Evolutionary conservation across 2,888 invertebrate genomes (phyloP), one percentile per base, ranked within the genome.

Genomic region (Julus scandinavius): DNA sequence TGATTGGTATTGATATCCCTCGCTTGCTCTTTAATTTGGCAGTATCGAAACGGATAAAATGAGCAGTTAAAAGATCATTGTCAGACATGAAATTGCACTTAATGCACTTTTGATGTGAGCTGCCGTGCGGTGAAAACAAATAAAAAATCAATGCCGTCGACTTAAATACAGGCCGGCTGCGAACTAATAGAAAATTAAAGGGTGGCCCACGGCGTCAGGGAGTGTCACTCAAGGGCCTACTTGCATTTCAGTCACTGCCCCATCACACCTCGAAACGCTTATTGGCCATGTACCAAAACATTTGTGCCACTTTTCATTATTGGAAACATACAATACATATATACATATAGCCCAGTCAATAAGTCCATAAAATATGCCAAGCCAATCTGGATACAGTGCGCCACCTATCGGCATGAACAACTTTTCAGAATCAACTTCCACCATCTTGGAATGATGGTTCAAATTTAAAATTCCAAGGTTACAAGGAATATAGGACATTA

Each of bases 31-130:
- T 80, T 80, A 80, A 80, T 80, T 80, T 38, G 80, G 29, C 80
- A 80, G 80, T 38, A 80, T 80, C 80, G 80, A 80, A 80, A 80
- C 38, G 80, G 80, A 80, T 80, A 13, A 80, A 80, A 80, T 9
- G 80, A 80, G 80, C 80, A 38, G 80, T 80, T 80, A 80, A 80
- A 80, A 80, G 80, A 80, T 80, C 80, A 80, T 80, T 80, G 80
- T 80, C 13, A 80, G 80, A 80, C 80, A 80, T 80, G 38, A 80
- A 80, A 80, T 80, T 80, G 80, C 80, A 80, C 80, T 80, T 80
- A 80, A 80, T 80, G 80, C 80, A 80, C 80, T 80, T 38, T 80
- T 80, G 80, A 80, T 80, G 38, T 80, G 38, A 80, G 80, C 38
- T 72, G 38, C 72, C 72, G 72, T 13, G 29, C 38, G 13, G 80